These are phyloP conservation scores for Oncorhynchus tshawytscha DNA, from an alignment of 2,113 vertebrate genomes.

Conservation along the genomic window DNA sequence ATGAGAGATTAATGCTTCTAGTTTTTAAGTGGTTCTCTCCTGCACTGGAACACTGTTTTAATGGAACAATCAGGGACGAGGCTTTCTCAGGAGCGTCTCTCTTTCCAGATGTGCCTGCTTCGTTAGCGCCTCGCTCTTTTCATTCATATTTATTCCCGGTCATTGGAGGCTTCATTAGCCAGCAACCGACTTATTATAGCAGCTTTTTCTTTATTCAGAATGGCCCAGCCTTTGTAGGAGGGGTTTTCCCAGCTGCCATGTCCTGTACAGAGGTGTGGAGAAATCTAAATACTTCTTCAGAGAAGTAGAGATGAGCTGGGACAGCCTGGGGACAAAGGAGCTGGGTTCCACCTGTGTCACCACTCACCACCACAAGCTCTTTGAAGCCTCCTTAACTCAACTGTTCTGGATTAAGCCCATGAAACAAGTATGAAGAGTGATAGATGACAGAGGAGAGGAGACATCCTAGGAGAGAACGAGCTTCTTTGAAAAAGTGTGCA, in stretches of 20 bases:
- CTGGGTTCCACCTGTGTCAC: constrained; percentile 53
- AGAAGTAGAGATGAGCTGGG: constrained; percentile 30
- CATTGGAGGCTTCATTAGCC: constrained; percentile 67
- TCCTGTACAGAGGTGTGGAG: constrained; percentile 33
- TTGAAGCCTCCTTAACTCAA: constrained; percentile 64
- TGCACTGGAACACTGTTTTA: constrained; percentile 28
- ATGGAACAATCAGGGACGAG: constrained; percentile 37
- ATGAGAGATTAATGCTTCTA: background rate
- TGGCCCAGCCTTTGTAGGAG: constrained; percentile 27
- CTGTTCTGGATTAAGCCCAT: constrained; percentile 58
- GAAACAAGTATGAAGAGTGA: constrained; percentile 57
- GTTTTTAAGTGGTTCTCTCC: background rate
- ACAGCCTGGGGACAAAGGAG: constrained; percentile 27
- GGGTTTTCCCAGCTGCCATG: constrained; percentile 30
- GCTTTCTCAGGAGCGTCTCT: constrained; percentile 39
- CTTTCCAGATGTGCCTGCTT: constrained; percentile 61
- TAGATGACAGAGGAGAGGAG: constrained; percentile 40
- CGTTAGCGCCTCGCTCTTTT: constrained; percentile 61
- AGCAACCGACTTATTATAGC: constrained; percentile 59
- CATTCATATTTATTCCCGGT: constrained; percentile 66
- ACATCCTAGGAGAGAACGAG: constrained; percentile 43
- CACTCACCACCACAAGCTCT: constrained; percentile 32
- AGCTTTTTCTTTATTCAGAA: constrained; percentile 56
- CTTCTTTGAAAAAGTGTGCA: constrained; percentile 55
- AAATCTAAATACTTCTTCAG: constrained; percentile 10